Evolutionary conservation across 30 jellyfish, hydroid and myxozoan species (phyloP), one percentile per base, ranked within the genome.

Genomic region (Hydractinia symbiolongicarpus): DNA sequence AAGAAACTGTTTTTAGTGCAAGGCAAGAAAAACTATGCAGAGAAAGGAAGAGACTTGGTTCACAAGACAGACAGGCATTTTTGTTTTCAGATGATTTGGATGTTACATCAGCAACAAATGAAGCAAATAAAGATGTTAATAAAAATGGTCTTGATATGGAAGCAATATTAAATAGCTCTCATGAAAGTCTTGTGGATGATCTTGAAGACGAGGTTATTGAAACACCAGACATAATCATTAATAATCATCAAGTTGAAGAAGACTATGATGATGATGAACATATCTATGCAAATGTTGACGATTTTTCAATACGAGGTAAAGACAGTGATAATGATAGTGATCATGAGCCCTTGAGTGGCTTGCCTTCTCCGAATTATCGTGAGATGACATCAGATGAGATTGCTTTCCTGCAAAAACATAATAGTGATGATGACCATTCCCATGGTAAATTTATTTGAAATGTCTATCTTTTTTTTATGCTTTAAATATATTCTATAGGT

Each of bases 321-420:
- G 57, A 69, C 50, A 56, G 50, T 20, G 87, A 74, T 49, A 76
- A 82, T 82, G 90, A 90, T 7, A 79, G 93, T 6, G 97, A 89
- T 66, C 82, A 84, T 69, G 97, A 89, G 50, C 76, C 92, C 15
- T 86, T 53, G 87, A 81, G 64, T 21, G 86, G 76, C 49, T 81
- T 72, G 5, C 95, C 86, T 50, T 40, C 84, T 5, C 92, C 95
- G 10, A 55, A 66, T 56, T 90, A 78, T 79, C 73, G 95, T 62
- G 94, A 82, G 21, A 86, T 91, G 96, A 86, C 98, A 50, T 56
- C 72, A 51, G 98, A 91, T 66, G 96, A 91, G 79, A 84, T 84
- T 61, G 82, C 83, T n/a, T 64, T 61, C 13, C 53, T 91, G 54
- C 79, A 88, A 62, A 86, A 78, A 53, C 21, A 64, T 52, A 30